Evolutionary conservation across 2,113 vertebrate genomes (phyloP).

Genomic region (Ptyas mucosa): DNA sequence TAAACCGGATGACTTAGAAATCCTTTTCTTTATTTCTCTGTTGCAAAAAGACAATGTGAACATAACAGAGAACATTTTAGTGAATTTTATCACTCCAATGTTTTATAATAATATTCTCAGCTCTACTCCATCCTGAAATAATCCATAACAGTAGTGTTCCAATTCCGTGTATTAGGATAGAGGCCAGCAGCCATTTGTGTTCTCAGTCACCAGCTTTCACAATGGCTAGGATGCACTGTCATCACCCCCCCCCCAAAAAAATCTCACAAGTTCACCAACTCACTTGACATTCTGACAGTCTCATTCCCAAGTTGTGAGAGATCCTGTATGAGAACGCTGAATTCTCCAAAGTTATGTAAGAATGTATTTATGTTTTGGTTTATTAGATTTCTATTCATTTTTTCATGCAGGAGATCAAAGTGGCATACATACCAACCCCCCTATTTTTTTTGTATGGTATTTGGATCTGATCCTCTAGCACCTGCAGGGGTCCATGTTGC

Average conservation of each 20-base stretch:
- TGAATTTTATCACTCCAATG: not conserved
- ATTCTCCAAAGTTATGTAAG: not conserved
- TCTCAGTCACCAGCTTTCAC: not conserved
- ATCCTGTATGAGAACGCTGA: not conserved
- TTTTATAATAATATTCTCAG: not conserved
- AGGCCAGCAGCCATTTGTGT: not conserved
- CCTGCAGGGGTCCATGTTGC: not conserved
- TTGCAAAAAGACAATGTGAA: not conserved
- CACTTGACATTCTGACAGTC: not conserved
- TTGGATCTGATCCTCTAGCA: not conserved
- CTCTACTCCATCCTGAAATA: not conserved
- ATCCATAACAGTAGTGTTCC: not conserved
- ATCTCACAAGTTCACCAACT: not conserved
- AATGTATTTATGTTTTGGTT: not conserved
- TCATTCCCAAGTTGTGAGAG: not conserved
- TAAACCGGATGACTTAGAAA: not conserved
- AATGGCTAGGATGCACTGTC: not conserved
- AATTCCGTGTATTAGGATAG: not conserved
- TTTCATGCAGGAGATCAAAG: not conserved
- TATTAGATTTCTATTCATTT: not conserved
- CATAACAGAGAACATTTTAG: not conserved
- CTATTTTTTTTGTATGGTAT: not conserved
- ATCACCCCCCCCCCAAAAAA: not conserved
- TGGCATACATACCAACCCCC: not conserved
- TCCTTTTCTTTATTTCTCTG: not conserved